Conservation (phyloP, 2,888 invertebrate genomes). For the Apamea anceps region DNA sequence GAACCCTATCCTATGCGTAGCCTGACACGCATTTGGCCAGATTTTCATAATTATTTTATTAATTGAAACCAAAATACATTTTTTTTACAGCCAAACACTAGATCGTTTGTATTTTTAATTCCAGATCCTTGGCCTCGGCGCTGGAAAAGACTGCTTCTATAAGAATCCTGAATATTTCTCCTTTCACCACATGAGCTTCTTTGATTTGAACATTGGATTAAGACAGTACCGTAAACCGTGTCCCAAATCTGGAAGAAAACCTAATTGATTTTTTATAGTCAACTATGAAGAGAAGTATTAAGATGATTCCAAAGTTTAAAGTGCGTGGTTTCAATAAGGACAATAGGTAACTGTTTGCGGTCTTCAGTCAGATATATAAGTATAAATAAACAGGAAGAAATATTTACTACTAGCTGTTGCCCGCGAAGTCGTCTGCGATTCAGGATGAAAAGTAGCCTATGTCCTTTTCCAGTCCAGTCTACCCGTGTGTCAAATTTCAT, state of each 20-base stretch:
- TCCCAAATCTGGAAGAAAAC: slow-evolving; percentile 73
- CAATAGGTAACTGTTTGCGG: background rate
- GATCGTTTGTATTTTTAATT: slow-evolving; percentile 8
- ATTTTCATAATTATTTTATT: no score
- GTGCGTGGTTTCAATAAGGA: background rate
- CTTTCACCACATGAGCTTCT: slow-evolving; percentile 83
- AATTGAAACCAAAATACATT: no score
- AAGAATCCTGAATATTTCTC: slow-evolving; percentile 84
- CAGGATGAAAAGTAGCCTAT: no score
- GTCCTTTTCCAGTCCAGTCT: no score
- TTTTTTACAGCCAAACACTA: no score
- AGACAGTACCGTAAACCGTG: slow-evolving; percentile 70
- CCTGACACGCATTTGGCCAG: no score
- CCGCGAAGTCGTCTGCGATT: no score
- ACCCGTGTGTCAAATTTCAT: no score
- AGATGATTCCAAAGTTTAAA: slow-evolving; percentile 3
- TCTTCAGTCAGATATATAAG: background rate
- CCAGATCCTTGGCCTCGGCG: slow-evolving; percentile 79
- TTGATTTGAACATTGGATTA: slow-evolving; percentile 76
- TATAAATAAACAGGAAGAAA: background rate
- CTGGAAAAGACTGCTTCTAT: slow-evolving; percentile 74
- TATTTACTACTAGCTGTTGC: background rate
- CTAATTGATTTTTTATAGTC: slow-evolving; percentile 35
- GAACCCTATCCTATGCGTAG: no score
- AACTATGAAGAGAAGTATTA: background rate